These are phyloP conservation scores for Luscinia megarhynchos DNA, from an alignment of 2,797 vertebrate species.

Conservation along the genomic window DNA sequence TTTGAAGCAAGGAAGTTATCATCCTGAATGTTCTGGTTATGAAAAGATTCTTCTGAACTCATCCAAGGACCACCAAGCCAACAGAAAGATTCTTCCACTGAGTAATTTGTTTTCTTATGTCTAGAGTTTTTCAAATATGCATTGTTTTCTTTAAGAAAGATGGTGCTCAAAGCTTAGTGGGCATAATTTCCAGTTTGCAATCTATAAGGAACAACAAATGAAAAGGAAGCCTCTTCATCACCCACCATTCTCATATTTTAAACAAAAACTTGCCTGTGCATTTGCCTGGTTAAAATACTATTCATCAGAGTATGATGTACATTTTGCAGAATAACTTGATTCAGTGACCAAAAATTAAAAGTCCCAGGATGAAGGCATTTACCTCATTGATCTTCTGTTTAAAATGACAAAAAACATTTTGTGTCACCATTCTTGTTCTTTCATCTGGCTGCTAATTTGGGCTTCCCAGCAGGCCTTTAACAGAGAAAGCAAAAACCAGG, in stretches of 20 bases:
- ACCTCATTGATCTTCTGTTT: background rate
- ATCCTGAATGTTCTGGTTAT: background rate
- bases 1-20: conserved; percentile 18
- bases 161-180: background rate
- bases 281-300: background rate
- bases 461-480: conserved; percentile 20
- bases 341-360: background rate
- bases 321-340: background rate
- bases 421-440: background rate
- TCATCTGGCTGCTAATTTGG: background rate
- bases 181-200: background rate
- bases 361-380: background rate
- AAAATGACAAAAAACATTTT: background rate
- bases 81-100: background rate
- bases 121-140: background rate
- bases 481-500: conserved; percentile 9
- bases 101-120: background rate
- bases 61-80: background rate
- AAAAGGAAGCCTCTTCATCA: background rate
- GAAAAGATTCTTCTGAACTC: background rate
- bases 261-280: background rate
- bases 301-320: background rate
- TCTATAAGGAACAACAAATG: background rate
- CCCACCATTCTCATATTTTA: background rate
- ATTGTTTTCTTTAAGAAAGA: conserved; percentile 6